Evolutionary conservation across 2,888 invertebrate species (phyloP), one percentile per base, ranked within the genome.

Genomic region (Lamellibrachia satsuma): DNA sequence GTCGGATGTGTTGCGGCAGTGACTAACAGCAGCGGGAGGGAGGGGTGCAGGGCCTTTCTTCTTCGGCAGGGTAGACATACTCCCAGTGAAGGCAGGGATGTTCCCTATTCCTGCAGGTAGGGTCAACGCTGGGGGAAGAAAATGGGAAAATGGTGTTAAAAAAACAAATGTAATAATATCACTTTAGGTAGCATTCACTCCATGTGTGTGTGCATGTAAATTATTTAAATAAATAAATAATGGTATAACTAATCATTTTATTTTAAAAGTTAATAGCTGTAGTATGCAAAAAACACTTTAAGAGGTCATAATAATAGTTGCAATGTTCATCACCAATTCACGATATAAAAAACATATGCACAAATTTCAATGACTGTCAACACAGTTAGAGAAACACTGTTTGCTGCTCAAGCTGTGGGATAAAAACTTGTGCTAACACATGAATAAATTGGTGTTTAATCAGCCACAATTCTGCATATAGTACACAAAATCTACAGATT

Each of bases 1-100:
- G 93, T 95, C 95, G 3, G 95, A 95, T 55, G 94, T 93, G 93
- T 95, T 95, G 91, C 95, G 92, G 22, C 92, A 92, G 93, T 95
- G 95, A 52, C 95, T 94, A n/a, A 75, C 75, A 3, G 39, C 39
- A 39, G 75, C 75, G 22, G 75, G 75, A 7, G 94, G 94, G 11
- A 93, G 94, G 3, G 94, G 94, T 2, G 94, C 94, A 2, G 93
- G 94, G 15, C 92, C 93, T 92, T 94, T 94, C 91, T 93, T 93
- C 93, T 92, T 93, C 0, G 92, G 90, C 22, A 93, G 90, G 22
- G 93, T 93, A 15, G 51, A 51, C 15, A 52, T n/a, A n/a, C 52
- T 91, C 52, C 91, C 52, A 22, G 75, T 22, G 75, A 22, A 75
- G 75, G 75, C 15, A 22, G 75, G 75, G 75, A 75, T 75, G 22